phyloP scores from a whole-genome alignment of 2,888 invertebrate genomes.

The Hypena proboscidalis region DNA sequence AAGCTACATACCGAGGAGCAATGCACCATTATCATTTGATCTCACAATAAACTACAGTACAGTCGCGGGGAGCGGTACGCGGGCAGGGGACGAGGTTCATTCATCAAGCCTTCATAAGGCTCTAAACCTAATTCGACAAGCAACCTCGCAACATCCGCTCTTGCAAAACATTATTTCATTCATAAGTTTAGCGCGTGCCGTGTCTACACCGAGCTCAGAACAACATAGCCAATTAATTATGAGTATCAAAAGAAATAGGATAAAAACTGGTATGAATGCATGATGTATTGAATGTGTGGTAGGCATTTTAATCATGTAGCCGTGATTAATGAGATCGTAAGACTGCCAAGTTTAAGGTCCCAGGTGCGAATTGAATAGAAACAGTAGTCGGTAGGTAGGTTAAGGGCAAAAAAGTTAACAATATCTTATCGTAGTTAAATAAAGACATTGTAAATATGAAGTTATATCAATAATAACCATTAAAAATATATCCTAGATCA shows the following conservation, averaged over 20 bases:
- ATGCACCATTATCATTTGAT: constrained; percentile 43
- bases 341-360: no score
- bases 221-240: constrained; percentile 36
- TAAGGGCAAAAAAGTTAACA: no score
- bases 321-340: no score
- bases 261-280: constrained; percentile 7
- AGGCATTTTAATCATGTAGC: no score
- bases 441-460: no score
- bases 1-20: constrained; percentile 23
- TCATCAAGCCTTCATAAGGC: constrained; percentile 83
- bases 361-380: no score
- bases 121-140: constrained; percentile 84
- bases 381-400: no score
- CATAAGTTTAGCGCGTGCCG: constrained; percentile 73
- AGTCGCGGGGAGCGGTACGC: constrained; percentile 40
- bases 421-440: no score
- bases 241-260: constrained; percentile 5
- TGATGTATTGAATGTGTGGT: not conserved
- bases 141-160: constrained; percentile 85
- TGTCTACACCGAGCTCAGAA: constrained; percentile 58
- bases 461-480: no score
- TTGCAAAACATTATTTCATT: constrained; percentile 85
- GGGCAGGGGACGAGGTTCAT: constrained; percentile 67
- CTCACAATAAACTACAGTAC: constrained; percentile 40
- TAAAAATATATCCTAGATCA: no score